phyloP scores from a whole-genome alignment of 2,888 invertebrate species.

The Lithosia quadra region DNA sequence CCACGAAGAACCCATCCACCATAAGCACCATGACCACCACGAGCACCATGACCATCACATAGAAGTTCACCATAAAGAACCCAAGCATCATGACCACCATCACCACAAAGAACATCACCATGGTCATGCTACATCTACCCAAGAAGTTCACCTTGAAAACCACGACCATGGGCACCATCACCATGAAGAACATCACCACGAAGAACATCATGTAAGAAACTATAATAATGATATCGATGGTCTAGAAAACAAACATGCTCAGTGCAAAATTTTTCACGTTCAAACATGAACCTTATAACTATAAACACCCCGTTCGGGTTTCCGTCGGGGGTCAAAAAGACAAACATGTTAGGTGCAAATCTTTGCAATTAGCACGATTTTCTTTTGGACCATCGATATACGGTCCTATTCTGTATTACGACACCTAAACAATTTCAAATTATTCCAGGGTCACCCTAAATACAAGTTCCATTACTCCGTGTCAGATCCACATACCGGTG shows the following conservation, averaged over 20 bases:
- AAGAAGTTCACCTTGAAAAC: neutral
- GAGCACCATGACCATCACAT: neutral
- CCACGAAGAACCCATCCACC: no score
- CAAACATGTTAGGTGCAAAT: no score
- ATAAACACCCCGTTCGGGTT: neutral
- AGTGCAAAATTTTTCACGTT: no score
- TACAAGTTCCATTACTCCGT: constrained; percentile 85
- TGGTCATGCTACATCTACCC: neutral
- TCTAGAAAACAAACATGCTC: no score
- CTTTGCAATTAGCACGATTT: no score
- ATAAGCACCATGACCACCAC: no score
- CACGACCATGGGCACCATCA: neutral
- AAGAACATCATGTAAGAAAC: constrained; percentile 44
- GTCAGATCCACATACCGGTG: constrained; percentile 86
- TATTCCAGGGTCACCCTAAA: constrained; percentile 71
- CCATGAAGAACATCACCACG: neutral
- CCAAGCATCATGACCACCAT: neutral
- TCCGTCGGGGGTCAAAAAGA: no score
- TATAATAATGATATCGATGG: no score
- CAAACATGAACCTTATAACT: neutral
- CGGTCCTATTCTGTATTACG: neutral
- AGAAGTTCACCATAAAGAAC: neutral
- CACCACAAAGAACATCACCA: neutral
- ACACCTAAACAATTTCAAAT: neutral
- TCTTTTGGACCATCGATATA: no score